Percentiles rank a stretch among this genome's conserved stretches.
These are phyloP conservation scores for Ophion obscuratus DNA, from an alignment of 2,888 invertebrate species.

Conservation along the genomic window DNA sequence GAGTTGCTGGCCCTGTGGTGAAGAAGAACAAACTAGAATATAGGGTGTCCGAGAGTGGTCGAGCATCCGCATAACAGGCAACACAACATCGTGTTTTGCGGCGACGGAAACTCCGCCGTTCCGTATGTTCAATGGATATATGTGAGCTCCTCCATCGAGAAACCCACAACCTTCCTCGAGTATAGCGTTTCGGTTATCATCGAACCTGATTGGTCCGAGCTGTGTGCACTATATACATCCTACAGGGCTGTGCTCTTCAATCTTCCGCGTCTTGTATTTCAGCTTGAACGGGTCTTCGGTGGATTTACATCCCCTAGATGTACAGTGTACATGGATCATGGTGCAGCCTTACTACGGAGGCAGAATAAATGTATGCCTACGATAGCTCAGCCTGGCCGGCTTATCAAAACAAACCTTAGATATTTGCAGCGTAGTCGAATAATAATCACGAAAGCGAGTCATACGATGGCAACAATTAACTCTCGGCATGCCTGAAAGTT, in stretches of 20 bases:
- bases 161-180: not conserved
- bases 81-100: slow-evolving; percentile 19
- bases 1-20: slow-evolving; percentile 17
- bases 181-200: slow-evolving; percentile 6
- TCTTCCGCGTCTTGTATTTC: not conserved
- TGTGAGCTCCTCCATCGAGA: not conserved
- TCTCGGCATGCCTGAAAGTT: slow-evolving; percentile 37
- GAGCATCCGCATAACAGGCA: slow-evolving; percentile 30
- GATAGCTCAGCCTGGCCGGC: not conserved
- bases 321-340: not conserved
- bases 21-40: slow-evolving; percentile 32
- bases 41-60: slow-evolving; percentile 33
- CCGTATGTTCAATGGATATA: not conserved
- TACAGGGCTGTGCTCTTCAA: not conserved
- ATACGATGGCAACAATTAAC: slow-evolving; percentile 50
- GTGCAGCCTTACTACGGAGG: not conserved
- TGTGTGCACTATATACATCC: not conserved
- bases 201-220: slow-evolving; percentile 25
- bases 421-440: slow-evolving; percentile 8
- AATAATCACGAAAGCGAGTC: slow-evolving; percentile 30
- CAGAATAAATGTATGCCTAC: not conserved
- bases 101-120: slow-evolving; percentile 10
- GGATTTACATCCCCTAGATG: not conserved
- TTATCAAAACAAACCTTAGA: not conserved
- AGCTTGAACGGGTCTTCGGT: not conserved